A percentile compares a stretch with the other conserved stretches of the same genome.
Evolutionary conservation across 2,113 vertebrate genomes (phyloP).

Genomic region (Isichthys henryi): DNA sequence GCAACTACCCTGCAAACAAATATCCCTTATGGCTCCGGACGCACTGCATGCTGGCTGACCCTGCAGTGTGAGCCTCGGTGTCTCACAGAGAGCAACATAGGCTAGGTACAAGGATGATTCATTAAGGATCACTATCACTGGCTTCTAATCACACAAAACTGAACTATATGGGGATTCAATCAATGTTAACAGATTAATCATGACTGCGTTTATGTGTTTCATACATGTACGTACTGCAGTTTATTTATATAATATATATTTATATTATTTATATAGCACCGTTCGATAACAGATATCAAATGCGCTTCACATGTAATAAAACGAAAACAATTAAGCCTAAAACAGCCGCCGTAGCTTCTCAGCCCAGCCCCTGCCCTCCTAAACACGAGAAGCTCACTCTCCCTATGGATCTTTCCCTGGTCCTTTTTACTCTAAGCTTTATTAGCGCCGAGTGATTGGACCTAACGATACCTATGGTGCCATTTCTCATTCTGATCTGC

Average conservation of each 20-base stretch:
- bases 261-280: background rate
- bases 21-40: background rate
- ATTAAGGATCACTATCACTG: background rate
- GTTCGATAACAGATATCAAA: background rate
- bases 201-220: background rate
- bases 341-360: background rate
- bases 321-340: background rate
- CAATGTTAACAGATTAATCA: background rate
- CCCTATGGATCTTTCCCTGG: background rate
- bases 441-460: no score
- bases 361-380: background rate
- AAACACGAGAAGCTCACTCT: background rate
- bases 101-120: no score
- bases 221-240: background rate
- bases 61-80: no score
- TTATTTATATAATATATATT: background rate
- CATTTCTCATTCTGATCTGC: background rate
- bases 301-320: background rate
- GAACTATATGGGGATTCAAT: background rate
- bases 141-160: background rate
- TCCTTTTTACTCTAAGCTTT: background rate
- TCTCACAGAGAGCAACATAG: no score
- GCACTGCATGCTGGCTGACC: no score
- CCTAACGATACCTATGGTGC: no score
- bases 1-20: background rate